Base-by-base conservation (phyloP, 2,797 vertebrate genomes). In the Rhyacichthys aspro region DNA sequence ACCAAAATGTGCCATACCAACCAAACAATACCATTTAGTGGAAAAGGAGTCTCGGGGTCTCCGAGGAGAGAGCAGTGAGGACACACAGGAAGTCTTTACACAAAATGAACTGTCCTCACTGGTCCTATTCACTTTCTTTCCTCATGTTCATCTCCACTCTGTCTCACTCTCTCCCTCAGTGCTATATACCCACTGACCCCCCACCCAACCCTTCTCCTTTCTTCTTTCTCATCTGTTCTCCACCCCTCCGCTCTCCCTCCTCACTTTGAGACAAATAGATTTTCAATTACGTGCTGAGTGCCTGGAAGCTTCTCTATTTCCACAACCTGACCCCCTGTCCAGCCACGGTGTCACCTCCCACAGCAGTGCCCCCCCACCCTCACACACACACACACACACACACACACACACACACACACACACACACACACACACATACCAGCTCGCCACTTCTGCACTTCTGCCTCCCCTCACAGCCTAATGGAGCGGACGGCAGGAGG, bases 271-370 rank as follows among this genome's bases (percentile, higher is more conserved):
- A 81, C 70, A 92, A 92, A 92, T 92, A 92, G 91, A 92, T 92
- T 93, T 93, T 92, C 91, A 91, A 92, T 92, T 92, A 92, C 71
- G 86, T 84, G 82, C 82, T 86, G 89, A 92, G 90, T 91, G 90
- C 87, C 91, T 90, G 90, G 91, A 92, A 92, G 87, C 89, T 86
- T 90, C 89, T 90, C 88, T 91, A 90, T 88, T 90, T 89, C 83
- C 89, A 28, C 86, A 89, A 81, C 90, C 86, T 90, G 91, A 93
- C 90, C 91, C 91, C n/a, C 90, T 92, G 86, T 90, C 87, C 85
- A 86, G 79, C 82, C 62, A 55, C 67, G 81, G 88, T 83, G 84
- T 86, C 84, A 87, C 82, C 71, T 76, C 68, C 82, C 67, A 67
- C n/a, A n/a, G n/a, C n/a, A n/a, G n/a, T n/a, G n/a, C n/a, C n/a